A percentile compares a stretch with the other conserved stretches of the same genome.
Evolutionary conservation across 2,113 vertebrate genomes (phyloP).

Genomic region (Fulmarus glacialis): DNA sequence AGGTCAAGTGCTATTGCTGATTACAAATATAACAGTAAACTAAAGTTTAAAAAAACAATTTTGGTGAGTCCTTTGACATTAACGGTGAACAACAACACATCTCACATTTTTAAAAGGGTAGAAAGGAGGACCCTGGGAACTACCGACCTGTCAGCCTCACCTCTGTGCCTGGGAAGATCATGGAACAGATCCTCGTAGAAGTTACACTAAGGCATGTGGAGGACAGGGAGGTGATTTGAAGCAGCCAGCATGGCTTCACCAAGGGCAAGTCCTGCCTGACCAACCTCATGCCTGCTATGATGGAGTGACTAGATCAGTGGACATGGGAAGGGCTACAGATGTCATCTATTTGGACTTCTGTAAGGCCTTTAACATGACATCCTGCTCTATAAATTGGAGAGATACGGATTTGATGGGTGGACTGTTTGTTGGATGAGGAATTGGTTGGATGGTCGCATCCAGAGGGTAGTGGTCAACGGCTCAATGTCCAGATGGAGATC

Average conservation of each 20-base stretch:
- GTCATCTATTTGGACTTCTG: fast-evolving
- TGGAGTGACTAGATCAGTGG: background rate
- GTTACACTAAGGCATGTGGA: background rate
- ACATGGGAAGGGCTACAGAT: background rate
- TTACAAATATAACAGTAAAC: background rate
- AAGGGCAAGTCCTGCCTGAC: background rate
- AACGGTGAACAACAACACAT: background rate
- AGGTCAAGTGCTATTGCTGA: background rate
- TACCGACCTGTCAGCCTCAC: background rate
- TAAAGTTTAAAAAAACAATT: background rate
- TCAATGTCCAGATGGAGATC: no score
- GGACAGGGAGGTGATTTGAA: background rate
- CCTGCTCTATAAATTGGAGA: background rate
- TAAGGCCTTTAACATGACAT: background rate
- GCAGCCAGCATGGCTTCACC: background rate
- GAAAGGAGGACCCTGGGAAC: background rate
- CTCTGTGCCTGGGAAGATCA: background rate
- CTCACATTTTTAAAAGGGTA: background rate
- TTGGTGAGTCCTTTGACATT: background rate
- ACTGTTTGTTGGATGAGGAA: background rate
- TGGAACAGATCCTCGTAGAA: background rate
- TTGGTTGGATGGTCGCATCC: background rate
- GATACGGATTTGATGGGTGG: fast-evolving
- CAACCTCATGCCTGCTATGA: fast-evolving
- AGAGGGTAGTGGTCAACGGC: background rate